Evolutionary conservation across 2,797 vertebrate species (phyloP).

Genomic region (Discoglossus pictus): DNA sequence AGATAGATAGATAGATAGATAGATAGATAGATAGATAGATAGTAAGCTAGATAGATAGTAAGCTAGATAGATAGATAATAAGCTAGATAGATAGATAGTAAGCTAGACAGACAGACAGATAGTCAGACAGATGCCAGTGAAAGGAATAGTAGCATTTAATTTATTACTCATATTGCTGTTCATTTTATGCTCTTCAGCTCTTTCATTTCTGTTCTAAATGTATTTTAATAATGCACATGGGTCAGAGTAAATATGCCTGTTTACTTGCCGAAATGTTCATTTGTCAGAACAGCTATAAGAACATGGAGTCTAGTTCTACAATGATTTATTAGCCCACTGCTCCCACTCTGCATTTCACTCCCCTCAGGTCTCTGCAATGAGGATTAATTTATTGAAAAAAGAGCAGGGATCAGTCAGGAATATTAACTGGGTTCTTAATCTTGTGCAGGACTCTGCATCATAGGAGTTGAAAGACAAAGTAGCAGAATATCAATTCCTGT

Average conservation of each 20-base stretch:
- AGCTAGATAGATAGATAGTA: too few species aligned
- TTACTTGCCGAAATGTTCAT: slow-evolving; percentile 6
- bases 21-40: too few species aligned
- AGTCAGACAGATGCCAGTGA: too few species aligned
- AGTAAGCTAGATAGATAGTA: too few species aligned
- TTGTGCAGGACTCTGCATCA: slow-evolving; percentile 36
- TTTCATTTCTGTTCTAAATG: too few species aligned
- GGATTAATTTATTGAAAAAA: slow-evolving; percentile 46
- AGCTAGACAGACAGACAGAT: too few species aligned
- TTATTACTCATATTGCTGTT: too few species aligned
- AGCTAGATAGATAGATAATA: too few species aligned
- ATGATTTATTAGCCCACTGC: slow-evolving; percentile 37
- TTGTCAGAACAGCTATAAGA: slow-evolving; percentile 26
- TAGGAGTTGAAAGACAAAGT: slow-evolving; percentile 43
- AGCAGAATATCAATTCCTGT: slow-evolving; percentile 51
- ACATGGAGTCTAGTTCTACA: background rate
- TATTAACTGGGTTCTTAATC: slow-evolving; percentile 49
- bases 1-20: too few species aligned
- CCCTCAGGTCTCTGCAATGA: slow-evolving; percentile 30
- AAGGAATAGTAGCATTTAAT: too few species aligned
- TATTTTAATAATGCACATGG: slow-evolving; percentile 7
- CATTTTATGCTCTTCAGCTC: too few species aligned
- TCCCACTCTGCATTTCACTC: slow-evolving; percentile 7
- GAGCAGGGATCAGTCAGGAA: slow-evolving; percentile 46
- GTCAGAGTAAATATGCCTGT: slow-evolving; percentile 18